Evolutionary conservation across 2,888 invertebrate species (phyloP).

Genomic region (Empis stercorea): DNA sequence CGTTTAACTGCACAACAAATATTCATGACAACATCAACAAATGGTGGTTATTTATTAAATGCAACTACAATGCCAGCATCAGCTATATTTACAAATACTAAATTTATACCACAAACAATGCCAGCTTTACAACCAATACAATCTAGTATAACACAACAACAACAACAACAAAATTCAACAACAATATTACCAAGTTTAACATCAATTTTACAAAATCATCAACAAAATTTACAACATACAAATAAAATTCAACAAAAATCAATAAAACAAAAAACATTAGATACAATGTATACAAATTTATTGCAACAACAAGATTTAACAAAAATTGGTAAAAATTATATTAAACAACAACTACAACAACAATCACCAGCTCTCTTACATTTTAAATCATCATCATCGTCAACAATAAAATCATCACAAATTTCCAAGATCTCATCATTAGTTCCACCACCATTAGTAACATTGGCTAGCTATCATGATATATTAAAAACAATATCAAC

Average conservation of each 20-base stretch:
- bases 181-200: conserved; percentile 11
- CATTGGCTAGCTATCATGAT: conserved; percentile 3
- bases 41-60: conserved; percentile 27
- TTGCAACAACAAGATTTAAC: conserved; percentile 10
- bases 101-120: conserved; percentile 11
- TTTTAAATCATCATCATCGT: conserved; percentile 15
- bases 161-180: conserved; percentile 10
- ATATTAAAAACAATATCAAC: conserved; percentile 20
- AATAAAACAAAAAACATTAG: too few relatives aligned
- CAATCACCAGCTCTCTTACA: conserved; percentile 20
- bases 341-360: conserved; percentile 17
- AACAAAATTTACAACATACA: conserved; percentile 4
- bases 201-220: conserved; percentile 11
- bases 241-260: too few relatives aligned
- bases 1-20: conserved; percentile 24
- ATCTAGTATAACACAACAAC: conserved; percentile 15
- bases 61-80: conserved; percentile 32
- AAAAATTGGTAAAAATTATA: conserved; percentile 21
- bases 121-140: conserved; percentile 33
- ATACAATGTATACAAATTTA: too few relatives aligned
- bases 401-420: conserved; percentile 15
- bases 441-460: conserved; percentile 9
- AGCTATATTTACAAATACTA: conserved; percentile 23
- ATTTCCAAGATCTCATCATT: conserved; percentile 14
- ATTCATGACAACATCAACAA: conserved; percentile 33